phyloP scores from a whole-genome alignment of 2,113 vertebrate genomes.

The Melanerpes formicivorus region DNA sequence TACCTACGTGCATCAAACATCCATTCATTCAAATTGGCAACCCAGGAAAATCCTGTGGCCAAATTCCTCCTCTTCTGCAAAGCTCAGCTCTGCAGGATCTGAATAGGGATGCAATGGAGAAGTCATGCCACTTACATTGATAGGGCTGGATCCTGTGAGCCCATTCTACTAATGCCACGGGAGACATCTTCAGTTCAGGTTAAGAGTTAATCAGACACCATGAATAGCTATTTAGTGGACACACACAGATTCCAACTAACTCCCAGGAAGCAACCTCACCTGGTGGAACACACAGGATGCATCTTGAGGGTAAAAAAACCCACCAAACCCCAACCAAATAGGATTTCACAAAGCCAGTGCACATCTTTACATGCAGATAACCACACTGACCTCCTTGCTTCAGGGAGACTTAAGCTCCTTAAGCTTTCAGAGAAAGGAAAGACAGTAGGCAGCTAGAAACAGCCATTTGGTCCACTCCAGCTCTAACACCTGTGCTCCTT shows the following conservation, averaged over 20 bases:
- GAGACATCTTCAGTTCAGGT: background rate
- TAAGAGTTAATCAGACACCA: background rate
- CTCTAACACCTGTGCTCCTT: background rate
- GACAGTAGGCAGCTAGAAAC: background rate
- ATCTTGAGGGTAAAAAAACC: background rate
- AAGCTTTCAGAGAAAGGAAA: background rate
- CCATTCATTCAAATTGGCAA: slow-evolving; percentile 15
- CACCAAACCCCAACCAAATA: background rate
- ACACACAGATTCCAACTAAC: background rate
- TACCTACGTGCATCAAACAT: background rate
- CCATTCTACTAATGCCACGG: background rate
- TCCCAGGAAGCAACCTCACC: background rate
- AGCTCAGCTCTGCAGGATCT: background rate
- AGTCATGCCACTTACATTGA: background rate
- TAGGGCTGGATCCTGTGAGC: background rate
- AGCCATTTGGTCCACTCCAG: background rate
- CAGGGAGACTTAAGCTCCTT: background rate
- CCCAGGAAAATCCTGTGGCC: background rate
- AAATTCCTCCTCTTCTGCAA: slow-evolving; percentile 18
- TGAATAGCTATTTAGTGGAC: background rate
- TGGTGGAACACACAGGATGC: background rate
- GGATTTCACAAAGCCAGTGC: background rate
- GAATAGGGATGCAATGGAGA: background rate
- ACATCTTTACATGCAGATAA: background rate
- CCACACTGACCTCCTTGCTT: background rate